Percentiles rank a stretch among this genome's conserved stretches.
Evolutionary conservation across 1,140 invertebrate species (phyloP).

Genomic region (Calliphora vicina): DNA sequence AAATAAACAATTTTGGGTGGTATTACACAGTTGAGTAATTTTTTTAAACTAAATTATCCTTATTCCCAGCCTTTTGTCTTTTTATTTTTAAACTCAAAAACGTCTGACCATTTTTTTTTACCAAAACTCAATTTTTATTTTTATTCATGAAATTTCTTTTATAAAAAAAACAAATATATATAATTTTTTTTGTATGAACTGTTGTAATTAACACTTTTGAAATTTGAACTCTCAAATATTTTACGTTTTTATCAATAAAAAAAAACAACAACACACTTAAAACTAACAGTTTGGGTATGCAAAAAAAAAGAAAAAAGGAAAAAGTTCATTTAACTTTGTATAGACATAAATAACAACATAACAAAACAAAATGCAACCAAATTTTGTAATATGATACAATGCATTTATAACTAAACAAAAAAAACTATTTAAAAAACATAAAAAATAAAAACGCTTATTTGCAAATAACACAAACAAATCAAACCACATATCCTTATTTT

Average conservation of each 20-base stretch:
- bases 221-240: constrained; percentile 2
- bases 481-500: background rate
- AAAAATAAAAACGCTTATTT: constrained; percentile 23
- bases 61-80: no score
- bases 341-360: background rate
- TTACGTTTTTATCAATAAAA: background rate
- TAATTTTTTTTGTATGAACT: background rate
- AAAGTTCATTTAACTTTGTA: background rate
- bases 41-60: no score
- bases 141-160: no score
- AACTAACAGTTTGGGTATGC: background rate
- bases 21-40: no score
- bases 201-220: background rate
- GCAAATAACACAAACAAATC: constrained; percentile 13
- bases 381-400: background rate
- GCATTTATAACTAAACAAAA: background rate
- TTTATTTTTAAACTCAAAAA: no score
- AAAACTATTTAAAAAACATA: background rate
- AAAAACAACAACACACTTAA: background rate
- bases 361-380: background rate
- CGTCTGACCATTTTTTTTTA: no score
- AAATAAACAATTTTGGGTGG: no score
- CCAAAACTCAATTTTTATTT: no score
- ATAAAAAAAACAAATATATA: no score
- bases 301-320: background rate